Percentiles rank a stretch among this genome's conserved stretches.
Conservation (phyloP, 2,888 invertebrate species). For the Thumatha senex region DNA sequence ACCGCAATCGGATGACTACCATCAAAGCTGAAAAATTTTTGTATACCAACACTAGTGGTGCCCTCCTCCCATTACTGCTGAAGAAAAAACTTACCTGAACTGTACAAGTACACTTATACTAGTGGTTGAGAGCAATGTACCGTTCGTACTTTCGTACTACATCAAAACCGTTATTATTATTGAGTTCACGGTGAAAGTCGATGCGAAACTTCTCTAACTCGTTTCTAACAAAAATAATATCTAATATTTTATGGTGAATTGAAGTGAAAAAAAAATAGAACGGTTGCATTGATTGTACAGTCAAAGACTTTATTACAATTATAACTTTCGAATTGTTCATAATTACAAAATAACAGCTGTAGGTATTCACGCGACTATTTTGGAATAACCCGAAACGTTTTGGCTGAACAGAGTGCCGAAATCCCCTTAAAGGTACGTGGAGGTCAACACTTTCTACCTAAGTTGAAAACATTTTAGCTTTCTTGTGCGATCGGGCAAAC, state of each 20-base stretch:
- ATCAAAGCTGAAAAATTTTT: conserved; percentile 30
- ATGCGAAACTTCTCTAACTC: conserved; percentile 31
- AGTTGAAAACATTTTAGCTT: too few species aligned
- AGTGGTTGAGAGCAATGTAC: conserved; percentile 28
- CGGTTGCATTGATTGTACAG: too few species aligned
- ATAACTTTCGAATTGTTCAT: too few species aligned
- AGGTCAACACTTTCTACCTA: too few species aligned
- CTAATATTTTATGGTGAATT: conserved; percentile 1
- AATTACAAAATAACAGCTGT: too few species aligned
- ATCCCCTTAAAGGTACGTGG: too few species aligned
- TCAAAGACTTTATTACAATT: too few species aligned
- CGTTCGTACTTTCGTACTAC: conserved; percentile 35
- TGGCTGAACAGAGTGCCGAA: too few species aligned
- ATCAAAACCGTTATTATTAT: conserved; percentile 49
- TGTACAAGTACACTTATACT: conserved; percentile 19
- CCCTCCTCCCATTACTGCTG: conserved; percentile 24
- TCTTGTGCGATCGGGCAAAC: too few species aligned
- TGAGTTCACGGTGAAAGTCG: conserved; percentile 53
- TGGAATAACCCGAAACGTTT: too few species aligned
- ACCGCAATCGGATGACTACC: conserved; percentile 44
- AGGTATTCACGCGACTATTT: too few species aligned
- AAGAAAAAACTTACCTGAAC: conserved; percentile 26
- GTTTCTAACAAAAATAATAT: conserved; percentile 9
- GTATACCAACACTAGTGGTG: conserved; percentile 28
- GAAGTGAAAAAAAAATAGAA: too few species aligned